Evolutionary conservation across 2,113 vertebrate species (phyloP).

Genomic region (Ictidomys tridecemlineatus): DNA sequence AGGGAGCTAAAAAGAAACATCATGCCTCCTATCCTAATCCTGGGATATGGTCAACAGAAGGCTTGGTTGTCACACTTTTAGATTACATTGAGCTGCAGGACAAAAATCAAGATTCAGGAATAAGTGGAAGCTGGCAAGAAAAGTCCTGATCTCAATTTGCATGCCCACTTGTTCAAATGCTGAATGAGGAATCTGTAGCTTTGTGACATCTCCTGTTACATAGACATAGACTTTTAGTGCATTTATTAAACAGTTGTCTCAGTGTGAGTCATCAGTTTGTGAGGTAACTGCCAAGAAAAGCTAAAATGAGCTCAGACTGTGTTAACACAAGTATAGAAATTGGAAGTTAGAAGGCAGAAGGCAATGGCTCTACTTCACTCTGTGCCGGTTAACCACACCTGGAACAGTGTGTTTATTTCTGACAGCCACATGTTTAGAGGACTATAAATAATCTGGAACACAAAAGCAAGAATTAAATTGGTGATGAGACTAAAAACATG

Average conservation of each 20-base stretch:
- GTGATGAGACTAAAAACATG: background rate
- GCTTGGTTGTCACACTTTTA: background rate
- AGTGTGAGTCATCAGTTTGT: conserved; percentile 19
- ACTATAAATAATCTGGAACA: background rate
- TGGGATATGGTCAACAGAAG: background rate
- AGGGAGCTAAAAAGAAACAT: background rate
- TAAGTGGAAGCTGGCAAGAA: background rate
- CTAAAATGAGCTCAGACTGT: conserved; percentile 36
- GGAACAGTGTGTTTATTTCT: background rate
- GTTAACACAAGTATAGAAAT: background rate
- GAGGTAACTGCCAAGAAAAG: background rate
- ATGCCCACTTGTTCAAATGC: background rate
- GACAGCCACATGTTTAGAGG: background rate
- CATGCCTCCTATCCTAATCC: background rate
- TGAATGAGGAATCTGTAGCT: background rate
- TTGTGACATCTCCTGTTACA: background rate
- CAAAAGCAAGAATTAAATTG: background rate
- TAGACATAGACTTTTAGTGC: background rate
- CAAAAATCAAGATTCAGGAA: background rate
- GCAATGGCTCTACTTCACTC: background rate
- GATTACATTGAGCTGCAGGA: background rate
- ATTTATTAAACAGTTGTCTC: background rate
- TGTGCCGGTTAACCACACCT: background rate
- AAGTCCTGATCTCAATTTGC: background rate
- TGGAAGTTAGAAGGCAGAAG: background rate